Conservation (phyloP, 2,113 vertebrate species). For the Agapornis roseicollis region DNA sequence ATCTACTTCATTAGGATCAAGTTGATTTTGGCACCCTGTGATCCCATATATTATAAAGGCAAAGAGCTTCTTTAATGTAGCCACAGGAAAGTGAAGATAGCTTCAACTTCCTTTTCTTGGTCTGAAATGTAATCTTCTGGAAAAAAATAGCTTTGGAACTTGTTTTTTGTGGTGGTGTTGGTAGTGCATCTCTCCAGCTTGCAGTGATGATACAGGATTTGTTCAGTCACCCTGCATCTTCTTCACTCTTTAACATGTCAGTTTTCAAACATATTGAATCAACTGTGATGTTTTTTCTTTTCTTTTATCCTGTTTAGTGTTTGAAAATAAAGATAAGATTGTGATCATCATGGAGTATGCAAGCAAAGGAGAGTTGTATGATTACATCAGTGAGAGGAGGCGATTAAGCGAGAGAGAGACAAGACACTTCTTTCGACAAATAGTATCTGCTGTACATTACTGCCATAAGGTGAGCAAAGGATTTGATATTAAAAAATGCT, state of each 20-base stretch:
- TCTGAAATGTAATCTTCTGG: neutral
- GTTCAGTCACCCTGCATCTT: neutral
- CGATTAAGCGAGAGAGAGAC: constrained; percentile 92
- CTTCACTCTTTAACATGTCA: neutral
- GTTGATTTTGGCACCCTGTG: neutral
- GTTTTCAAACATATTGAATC: neutral
- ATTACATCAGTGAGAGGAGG: constrained; percentile 95
- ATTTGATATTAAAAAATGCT: neutral
- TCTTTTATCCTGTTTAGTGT: constrained; percentile 78
- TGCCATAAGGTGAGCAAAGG: constrained; percentile 89
- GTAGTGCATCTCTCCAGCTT: neutral
- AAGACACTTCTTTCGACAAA: constrained; percentile 95
- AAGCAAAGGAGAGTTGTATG: constrained; percentile 95
- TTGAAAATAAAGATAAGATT: constrained; percentile 99
- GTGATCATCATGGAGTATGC: constrained; percentile 97
- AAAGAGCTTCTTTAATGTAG: neutral
- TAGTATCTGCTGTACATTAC: constrained; percentile 95
- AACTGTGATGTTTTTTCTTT: neutral
- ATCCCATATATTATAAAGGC: neutral
- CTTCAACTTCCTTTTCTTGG: neutral
- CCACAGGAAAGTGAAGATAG: neutral
- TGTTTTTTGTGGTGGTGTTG: neutral
- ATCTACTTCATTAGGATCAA: neutral
- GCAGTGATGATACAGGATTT: neutral
- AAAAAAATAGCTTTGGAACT: neutral